Base-by-base conservation (phyloP, 1,140 invertebrate genomes). In the Subanguina moxae region DNA sequence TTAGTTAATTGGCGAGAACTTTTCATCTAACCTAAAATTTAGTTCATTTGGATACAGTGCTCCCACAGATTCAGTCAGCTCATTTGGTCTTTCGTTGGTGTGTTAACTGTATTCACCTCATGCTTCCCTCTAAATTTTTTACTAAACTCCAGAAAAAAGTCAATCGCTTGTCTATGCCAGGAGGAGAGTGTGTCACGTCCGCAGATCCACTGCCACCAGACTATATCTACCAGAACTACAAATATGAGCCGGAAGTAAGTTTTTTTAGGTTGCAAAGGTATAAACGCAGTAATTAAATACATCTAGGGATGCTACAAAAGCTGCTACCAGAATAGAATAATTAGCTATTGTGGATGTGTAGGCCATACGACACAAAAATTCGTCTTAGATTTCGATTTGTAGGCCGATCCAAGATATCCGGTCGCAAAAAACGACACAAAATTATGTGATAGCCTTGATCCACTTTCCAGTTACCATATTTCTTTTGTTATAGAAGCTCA, bases 181-280 rank as follows among this genome's bases (percentile, higher is more conserved):
- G 63, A 59, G 76, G 75, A 3, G 76, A 76, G 27, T 82, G 80
- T 61, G 73, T 81, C 21, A 45, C 45, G 57, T 28, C 59, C n/a
- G 38, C 75, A 13, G 66, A 68, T 38, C 68, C 65, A 43, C 13
- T 74, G 17, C 70, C 78, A 0, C n/a, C 23, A 21, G 38, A 67
- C 11, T 78, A 75, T 64, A 82, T 82, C 45, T 82, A 81, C 46
- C 65, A 68, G 46, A 70, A 75, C 17, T 82, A 76, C 42, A 75
- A 81, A 57, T 81, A 81, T 65, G 79, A 81, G 56, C 80, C 79
- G 13, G 79, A 81, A 67, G 76, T 79, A 62, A 56, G 32, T 15
- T 21, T 15, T 28, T 38, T 45, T 7, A 0, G 17, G 0, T 15
- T 32, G 30, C 11, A 45, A 21, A 57, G 1, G 5, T 28, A 72